Evolutionary conservation across 2,888 invertebrate species (phyloP).

Genomic region (Urechis unicinctus): DNA sequence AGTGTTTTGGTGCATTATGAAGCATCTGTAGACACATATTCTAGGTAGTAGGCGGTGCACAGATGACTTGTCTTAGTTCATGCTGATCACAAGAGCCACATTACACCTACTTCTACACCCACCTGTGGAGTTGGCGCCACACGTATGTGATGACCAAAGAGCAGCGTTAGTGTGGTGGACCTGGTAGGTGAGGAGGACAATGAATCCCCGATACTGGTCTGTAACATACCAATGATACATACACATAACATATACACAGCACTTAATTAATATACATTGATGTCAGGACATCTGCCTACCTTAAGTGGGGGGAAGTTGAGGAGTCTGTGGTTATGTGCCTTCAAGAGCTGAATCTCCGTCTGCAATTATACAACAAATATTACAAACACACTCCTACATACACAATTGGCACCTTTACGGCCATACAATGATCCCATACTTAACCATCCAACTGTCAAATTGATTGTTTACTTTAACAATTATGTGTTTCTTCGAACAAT

Average conservation of each 20-base stretch:
- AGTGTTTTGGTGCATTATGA: no score
- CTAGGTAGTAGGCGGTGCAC: no score
- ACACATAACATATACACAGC: no score
- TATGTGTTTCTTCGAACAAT: neutral
- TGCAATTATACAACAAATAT: conserved; percentile 19
- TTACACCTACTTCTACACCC: conserved; percentile 3
- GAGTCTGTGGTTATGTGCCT: conserved; percentile 44
- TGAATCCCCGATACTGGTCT: no score
- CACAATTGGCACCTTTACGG: neutral
- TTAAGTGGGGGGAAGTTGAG: conserved; percentile 46
- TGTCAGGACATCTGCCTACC: conserved; percentile 7
- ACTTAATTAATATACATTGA: no score
- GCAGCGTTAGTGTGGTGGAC: no score
- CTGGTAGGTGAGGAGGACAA: no score
- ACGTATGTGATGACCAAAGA: conserved; percentile 2
- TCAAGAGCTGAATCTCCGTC: conserved; percentile 46
- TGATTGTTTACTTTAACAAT: neutral
- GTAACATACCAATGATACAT: no score
- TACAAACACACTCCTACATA: neutral
- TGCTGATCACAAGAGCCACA: neutral
- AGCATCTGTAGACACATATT: no score
- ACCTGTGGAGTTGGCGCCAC: conserved; percentile 26
- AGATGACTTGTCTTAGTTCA: neutral
- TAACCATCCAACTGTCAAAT: neutral
- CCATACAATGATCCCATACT: neutral